Evolutionary conservation across 2,113 vertebrate species (phyloP), one percentile per base, ranked within the genome.

Genomic region (Pseudorasbora parva): DNA sequence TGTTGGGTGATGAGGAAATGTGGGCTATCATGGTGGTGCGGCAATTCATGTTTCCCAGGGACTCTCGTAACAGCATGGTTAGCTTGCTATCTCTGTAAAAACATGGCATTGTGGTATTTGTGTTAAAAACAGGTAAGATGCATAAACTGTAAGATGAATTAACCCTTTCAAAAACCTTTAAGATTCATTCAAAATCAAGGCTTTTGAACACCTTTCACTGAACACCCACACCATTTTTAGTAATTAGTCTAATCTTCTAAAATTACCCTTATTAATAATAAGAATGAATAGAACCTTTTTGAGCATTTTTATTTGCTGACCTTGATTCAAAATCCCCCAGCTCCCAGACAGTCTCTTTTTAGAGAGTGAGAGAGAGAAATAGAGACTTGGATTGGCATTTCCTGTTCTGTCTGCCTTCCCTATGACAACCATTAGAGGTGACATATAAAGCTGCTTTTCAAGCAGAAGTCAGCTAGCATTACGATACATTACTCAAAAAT

Each of bases 21-120:
- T 99, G 98, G 83, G 97, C 97, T 49, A 99, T 99, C 98, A 99
- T 99, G 82, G 98, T 99, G 90, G 98, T 99, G 87, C 98, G 95
- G 93, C 98, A 99, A 95, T 99, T 99, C 95, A 99, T 95, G 85
- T 99, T 99, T 91, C 98, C 98, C 90, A 99, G 93, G 77, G 98
- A 99, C 92, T 99, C 98, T 12, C 98, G 95, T 85, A 99, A 96
- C 93, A 99, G 93, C 98, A 99, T 99, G 91, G 98, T 98, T 89
- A 99, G 96, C 93, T 99, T 99, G 94, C 98, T 99, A 86, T 99
- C 98, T 92, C 98, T 99, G 93, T 90, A 91, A 93, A 93, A 91
- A 92, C 83, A 91, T 64, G 86, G 0, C 17, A 21, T 54, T 54
- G 1, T 17, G 8, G 19, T 54, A 54, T 54, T 21, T 54, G 51